These are phyloP conservation scores for Actenoides lindsayi DNA, from an alignment of 2,113 vertebrate genomes.

Conservation along the genomic window DNA sequence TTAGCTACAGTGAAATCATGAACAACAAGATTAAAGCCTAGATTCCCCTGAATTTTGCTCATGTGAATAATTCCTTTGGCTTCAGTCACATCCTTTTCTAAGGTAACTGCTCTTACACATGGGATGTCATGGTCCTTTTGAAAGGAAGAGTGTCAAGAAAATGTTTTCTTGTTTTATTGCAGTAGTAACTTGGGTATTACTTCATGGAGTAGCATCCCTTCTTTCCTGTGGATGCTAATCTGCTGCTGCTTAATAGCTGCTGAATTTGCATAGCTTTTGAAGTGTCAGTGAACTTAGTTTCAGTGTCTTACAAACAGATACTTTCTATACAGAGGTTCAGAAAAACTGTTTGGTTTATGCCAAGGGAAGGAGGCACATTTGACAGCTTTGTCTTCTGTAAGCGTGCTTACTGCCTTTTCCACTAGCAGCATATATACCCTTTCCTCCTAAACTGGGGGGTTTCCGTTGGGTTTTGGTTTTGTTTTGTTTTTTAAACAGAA, in stretches of 20 bases:
- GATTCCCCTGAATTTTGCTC: background rate
- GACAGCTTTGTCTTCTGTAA: background rate
- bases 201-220: background rate
- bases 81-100: background rate
- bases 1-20: background rate
- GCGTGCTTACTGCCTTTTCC: background rate
- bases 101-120: background rate
- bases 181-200: background rate
- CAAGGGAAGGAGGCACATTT: background rate
- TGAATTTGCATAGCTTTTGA: constrained; percentile 1
- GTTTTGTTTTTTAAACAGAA: too few species aligned
- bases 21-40: background rate
- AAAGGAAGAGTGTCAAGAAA: background rate
- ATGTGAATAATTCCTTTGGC: background rate
- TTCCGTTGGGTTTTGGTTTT: too few species aligned
- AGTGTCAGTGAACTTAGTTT: background rate
- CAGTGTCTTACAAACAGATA: background rate
- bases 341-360: background rate
- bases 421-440: background rate
- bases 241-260: background rate
- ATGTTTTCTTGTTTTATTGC: too few species aligned
- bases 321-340: background rate
- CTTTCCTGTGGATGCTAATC: background rate
- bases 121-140: background rate
- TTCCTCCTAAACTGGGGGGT: background rate